Evolutionary conservation across 2,797 vertebrate genomes (phyloP), one percentile per base, ranked within the genome.

Genomic region (Propithecus perrieri): DNA sequence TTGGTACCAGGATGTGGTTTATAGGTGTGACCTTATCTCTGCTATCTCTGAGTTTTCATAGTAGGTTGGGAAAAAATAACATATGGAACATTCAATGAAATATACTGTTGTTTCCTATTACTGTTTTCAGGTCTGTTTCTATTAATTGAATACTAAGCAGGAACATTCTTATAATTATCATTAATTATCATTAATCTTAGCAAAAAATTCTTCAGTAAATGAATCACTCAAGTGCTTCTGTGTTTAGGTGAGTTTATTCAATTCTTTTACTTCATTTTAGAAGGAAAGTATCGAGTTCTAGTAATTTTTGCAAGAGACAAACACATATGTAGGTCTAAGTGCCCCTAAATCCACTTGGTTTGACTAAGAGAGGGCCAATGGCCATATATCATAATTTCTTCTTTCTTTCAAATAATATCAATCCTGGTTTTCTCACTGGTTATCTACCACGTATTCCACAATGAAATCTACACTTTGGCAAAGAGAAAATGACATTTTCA

Each of bases 311-410:
- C 13, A 35, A 2, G 5, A 28, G 9, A 85, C 5, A 14, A n/a
- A 24, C 3, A 26, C 4, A 53, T 28, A 0, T n/a, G 10, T 7
- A 14, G 7, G 22, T 17, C 0, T 4, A 30, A 50, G 5, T 14
- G 26, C 4, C 14, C 5, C 13, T n/a, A 61, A 33, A 38, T 59
- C 2, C 0, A 14, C 18, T 59, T 38, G 4, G 9, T 69, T 20
- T 69, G 7, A 22, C 6, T 7, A 57, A 24, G 2, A 14, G 11
- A 79, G 12, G 26, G 4, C 2, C 20, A 8, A 7, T 72, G 33
- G 33, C 12, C 2, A 12, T 69, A 38, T 9, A 12, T 24, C 3
- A 5, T 24, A 3, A 50, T n/a, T 33, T 1, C 18, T 35, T 35
- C 48, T 53, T 13, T 12, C 5, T 41, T 71, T 55, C 65, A 48